Evolutionary conservation across 1,140 invertebrate species (phyloP).

Genomic region (Neodiprion virginianus): DNA sequence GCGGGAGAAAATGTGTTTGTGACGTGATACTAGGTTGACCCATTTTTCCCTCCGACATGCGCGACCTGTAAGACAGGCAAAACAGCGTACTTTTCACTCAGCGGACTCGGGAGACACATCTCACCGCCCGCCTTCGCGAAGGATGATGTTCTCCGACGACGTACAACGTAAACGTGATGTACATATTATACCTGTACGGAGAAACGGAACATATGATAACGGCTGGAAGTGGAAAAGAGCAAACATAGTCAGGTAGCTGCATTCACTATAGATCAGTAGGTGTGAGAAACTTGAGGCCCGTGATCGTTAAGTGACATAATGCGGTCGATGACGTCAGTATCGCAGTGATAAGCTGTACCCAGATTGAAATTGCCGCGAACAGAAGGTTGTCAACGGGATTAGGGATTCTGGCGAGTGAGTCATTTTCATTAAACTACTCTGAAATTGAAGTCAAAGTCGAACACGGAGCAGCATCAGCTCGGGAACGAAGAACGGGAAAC

Average conservation of each 20-base stretch:
- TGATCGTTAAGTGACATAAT: no score
- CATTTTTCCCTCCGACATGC: neutral
- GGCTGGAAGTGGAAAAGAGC: no score
- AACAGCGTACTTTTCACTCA: neutral
- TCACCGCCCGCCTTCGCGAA: neutral
- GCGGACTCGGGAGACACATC: constrained; percentile 1
- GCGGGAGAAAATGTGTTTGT: neutral
- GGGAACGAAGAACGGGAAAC: neutral
- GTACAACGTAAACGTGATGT: neutral
- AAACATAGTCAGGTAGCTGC: no score
- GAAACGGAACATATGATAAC: neutral
- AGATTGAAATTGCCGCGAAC: neutral
- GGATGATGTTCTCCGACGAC: constrained; percentile 1
- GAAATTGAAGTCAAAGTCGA: neutral
- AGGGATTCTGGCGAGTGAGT: neutral
- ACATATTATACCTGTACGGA: neutral
- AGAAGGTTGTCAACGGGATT: neutral
- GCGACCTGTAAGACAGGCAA: neutral
- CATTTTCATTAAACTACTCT: neutral
- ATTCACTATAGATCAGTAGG: no score
- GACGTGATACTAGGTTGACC: neutral
- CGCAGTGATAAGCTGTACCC: no score
- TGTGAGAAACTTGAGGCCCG: no score
- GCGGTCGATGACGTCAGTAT: no score
- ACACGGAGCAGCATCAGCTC: neutral